phyloP scores from a whole-genome alignment of 2,888 invertebrate species.

The Synergus umbraculus region DNA sequence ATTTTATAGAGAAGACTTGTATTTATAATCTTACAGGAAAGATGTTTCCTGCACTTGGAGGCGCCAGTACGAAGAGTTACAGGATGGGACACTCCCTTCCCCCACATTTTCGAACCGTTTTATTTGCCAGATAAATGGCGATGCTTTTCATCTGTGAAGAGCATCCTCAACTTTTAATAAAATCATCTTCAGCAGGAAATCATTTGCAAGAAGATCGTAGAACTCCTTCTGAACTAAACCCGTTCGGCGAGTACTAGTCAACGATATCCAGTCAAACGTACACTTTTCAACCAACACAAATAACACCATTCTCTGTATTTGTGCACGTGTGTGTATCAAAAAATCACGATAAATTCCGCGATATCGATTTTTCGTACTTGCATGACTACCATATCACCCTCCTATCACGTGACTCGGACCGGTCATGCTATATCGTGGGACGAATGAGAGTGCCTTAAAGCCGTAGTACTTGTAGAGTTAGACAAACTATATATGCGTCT shows the following conservation, averaged over 20 bases:
- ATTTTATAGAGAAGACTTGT: no score
- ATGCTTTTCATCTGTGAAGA: slow-evolving; percentile 89
- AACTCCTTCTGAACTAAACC: neutral
- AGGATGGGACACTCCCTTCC: slow-evolving; percentile 99
- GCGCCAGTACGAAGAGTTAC: slow-evolving; percentile 93
- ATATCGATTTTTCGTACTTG: slow-evolving; percentile 38
- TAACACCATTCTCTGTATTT: neutral
- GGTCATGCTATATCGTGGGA: slow-evolving; percentile 45
- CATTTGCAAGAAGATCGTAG: slow-evolving; percentile 23
- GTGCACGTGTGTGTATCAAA: neutral
- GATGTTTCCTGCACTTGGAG: slow-evolving; percentile 96
- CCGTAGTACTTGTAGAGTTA: neutral
- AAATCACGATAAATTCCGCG: slow-evolving; percentile 30
- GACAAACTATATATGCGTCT: neutral
- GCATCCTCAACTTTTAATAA: slow-evolving; percentile 85
- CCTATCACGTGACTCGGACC: slow-evolving; percentile 41
- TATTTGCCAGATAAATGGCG: slow-evolving; percentile 97
- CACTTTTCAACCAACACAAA: neutral
- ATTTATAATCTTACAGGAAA: slow-evolving; percentile 81
- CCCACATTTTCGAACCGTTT: slow-evolving; percentile 96
- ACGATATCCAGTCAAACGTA: neutral
- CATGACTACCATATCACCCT: slow-evolving; percentile 33
- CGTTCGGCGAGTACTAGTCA: neutral
- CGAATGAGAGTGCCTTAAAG: slow-evolving; percentile 42
- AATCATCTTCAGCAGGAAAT: neutral